phyloP scores from a whole-genome alignment of 2,888 invertebrate genomes.

The Rhingia rostrata region DNA sequence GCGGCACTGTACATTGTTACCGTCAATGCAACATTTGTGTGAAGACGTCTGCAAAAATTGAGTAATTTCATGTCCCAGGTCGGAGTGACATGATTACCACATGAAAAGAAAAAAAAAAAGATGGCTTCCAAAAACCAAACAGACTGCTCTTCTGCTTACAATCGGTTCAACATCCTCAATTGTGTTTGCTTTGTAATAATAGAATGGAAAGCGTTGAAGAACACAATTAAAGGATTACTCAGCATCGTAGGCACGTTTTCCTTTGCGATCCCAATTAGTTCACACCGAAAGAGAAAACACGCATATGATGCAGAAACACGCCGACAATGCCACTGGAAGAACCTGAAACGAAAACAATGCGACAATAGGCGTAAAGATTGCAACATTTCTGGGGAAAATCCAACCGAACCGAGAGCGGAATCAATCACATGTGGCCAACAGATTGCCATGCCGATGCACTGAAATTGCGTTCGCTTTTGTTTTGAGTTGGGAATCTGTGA shows the following conservation, averaged over 20 bases:
- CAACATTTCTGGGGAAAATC: constrained; percentile 60
- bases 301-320: constrained; percentile 40
- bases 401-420: constrained; percentile 27
- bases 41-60: constrained; percentile 17
- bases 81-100: constrained; percentile 4
- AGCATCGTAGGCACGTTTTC: constrained; percentile 13
- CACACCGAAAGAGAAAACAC: constrained; percentile 46
- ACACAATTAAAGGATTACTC: constrained; percentile 11
- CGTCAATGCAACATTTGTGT: not conserved
- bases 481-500: not conserved
- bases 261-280: constrained; percentile 64
- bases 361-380: constrained; percentile 69
- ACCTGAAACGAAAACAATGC: constrained; percentile 44
- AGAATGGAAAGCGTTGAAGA: constrained; percentile 32
- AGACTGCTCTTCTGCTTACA: constrained; percentile 10
- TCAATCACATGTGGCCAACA: constrained; percentile 57
- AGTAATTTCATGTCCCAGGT: constrained; percentile 4
- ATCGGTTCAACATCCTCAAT: constrained; percentile 14
- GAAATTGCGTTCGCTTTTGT: constrained; percentile 15
- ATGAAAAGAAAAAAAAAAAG: constrained; percentile 21
- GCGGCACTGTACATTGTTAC: too few species aligned
- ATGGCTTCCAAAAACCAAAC: constrained; percentile 20
- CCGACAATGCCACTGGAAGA: not conserved
- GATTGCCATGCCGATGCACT: constrained; percentile 26
- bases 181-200: constrained; percentile 33